Conservation (phyloP, 2,797 vertebrate genomes). For the Bradypus variegatus region DNA sequence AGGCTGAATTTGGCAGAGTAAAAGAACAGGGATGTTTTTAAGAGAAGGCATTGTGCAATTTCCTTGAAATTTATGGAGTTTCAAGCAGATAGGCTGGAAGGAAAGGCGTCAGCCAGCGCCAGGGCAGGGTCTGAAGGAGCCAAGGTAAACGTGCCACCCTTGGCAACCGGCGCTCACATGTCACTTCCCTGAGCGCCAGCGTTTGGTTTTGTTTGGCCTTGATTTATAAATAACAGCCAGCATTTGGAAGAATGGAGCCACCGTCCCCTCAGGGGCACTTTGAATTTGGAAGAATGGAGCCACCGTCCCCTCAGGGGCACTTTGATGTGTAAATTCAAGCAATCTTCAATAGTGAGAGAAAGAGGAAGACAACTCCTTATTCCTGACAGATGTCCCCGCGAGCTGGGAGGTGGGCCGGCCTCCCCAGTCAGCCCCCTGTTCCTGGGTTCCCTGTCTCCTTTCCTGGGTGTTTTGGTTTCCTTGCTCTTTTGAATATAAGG, state of each 20-base stretch:
- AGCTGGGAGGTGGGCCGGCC: neutral
- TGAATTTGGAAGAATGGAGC: constrained; percentile 20
- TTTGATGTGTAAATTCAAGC: neutral
- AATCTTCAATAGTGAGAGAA: neutral
- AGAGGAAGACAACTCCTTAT: neutral
- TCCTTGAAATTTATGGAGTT: neutral
- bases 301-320: neutral
- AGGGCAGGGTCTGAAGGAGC: too few relatives aligned
- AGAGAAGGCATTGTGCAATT: constrained; percentile 20
- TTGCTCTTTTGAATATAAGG: too few relatives aligned
- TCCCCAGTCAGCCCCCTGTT: neutral
- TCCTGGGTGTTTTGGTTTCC: neutral
- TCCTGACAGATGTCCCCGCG: neutral
- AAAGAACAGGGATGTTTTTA: neutral
- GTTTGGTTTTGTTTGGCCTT: constrained; percentile 8
- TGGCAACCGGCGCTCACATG: neutral
- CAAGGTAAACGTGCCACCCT: neutral
- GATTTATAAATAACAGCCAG: neutral
- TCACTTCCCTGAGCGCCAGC: neutral
- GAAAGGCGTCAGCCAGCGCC: neutral
- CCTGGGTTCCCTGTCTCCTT: neutral
- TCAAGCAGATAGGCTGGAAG: constrained; percentile 2
- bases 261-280: neutral
- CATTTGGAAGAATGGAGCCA: constrained; percentile 11
- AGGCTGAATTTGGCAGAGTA: neutral